Evolutionary conservation across 2,113 vertebrate species (phyloP).

Genomic region (Oxygymnocypris stewartii): DNA sequence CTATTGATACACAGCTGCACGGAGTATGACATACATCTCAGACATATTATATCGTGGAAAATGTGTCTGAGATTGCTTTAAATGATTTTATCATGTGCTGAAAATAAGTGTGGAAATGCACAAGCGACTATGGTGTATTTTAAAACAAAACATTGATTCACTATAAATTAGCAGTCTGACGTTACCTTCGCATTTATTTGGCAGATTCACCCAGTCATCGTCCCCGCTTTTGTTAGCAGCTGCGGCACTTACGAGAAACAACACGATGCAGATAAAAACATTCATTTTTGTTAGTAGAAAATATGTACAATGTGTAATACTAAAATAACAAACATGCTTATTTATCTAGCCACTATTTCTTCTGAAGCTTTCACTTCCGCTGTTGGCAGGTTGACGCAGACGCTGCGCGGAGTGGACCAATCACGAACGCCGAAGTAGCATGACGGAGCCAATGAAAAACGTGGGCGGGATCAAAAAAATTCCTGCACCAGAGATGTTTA

Average conservation of each 20-base stretch:
- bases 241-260: slow-evolving; percentile 48
- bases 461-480: not conserved
- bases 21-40: not conserved
- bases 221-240: slow-evolving; percentile 70
- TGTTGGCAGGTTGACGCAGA: not conserved
- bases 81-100: not conserved
- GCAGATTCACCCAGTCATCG: slow-evolving; percentile 90
- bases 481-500: not conserved
- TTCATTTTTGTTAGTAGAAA: slow-evolving; percentile 53
- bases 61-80: not conserved
- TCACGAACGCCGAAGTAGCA: slow-evolving; percentile 70
- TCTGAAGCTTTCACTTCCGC: slow-evolving; percentile 63
- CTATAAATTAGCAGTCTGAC: slow-evolving; percentile 46
- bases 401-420: slow-evolving; percentile 57
- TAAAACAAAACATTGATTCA: not conserved
- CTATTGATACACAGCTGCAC: not conserved
- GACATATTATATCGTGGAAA: not conserved
- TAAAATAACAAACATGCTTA: no score
- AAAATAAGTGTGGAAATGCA: not conserved
- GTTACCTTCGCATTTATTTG: slow-evolving; percentile 94
- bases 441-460: slow-evolving; percentile 50
- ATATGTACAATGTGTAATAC: not conserved
- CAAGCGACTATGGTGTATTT: not conserved
- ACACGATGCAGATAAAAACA: slow-evolving; percentile 16
- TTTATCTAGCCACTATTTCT: not conserved